Conservation (phyloP, 2,888 invertebrate species). For the Aethes cnicana region DNA sequence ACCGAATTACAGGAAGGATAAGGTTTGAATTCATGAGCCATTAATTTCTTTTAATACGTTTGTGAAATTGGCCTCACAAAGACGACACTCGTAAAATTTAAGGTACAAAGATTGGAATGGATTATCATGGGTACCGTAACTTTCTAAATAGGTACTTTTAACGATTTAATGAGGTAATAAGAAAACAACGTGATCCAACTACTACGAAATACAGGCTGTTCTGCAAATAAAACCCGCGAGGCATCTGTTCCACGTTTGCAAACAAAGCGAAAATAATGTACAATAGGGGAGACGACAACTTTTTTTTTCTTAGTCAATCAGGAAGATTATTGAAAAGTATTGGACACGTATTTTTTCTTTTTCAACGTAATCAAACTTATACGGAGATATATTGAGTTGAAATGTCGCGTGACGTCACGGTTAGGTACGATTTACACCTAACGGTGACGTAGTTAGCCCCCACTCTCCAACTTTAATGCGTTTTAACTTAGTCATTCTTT, state of each 20-base stretch:
- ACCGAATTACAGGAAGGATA: neutral
- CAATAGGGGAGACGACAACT: too few relatives aligned
- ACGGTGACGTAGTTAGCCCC: too few relatives aligned
- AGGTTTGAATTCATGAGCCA: neutral
- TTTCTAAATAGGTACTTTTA: conserved; percentile 45
- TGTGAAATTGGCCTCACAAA: conserved; percentile 8
- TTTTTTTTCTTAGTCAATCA: too few relatives aligned
- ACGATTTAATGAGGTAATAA: conserved; percentile 61
- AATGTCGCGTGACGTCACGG: too few relatives aligned
- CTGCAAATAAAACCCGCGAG: conserved; percentile 26
- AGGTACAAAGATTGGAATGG: conserved; percentile 58
- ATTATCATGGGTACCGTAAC: conserved; percentile 54
- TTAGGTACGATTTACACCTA: too few relatives aligned
- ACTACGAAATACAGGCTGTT: conserved; percentile 2
- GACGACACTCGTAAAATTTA: conserved; percentile 24
- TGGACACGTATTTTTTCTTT: too few relatives aligned
- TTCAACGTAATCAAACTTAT: too few relatives aligned
- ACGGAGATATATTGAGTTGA: too few relatives aligned
- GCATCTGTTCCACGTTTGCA: conserved; percentile 19
- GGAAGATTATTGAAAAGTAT: too few relatives aligned
- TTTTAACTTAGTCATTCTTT: too few relatives aligned
- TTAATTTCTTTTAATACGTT: neutral
- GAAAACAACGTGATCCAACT: conserved; percentile 11
- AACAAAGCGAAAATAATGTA: neutral
- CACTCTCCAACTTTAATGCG: too few relatives aligned